Base-by-base conservation (phyloP, 2,888 invertebrate genomes). In the Merodon equestris region DNA sequence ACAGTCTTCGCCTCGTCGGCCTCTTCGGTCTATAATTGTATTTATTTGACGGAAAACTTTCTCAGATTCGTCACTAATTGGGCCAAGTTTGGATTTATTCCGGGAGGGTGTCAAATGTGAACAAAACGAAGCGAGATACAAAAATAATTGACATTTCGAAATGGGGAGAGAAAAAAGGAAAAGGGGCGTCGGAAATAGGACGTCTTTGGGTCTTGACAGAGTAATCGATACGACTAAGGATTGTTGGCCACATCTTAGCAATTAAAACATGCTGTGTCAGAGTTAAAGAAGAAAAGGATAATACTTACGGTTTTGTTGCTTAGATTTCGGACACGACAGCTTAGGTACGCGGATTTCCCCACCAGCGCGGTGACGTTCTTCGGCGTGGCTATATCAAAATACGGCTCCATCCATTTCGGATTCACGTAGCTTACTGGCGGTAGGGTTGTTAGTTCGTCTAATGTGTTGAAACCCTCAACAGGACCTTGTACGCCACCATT, bases 341-440 rank as follows among this genome's bases (percentile, higher is more conserved):
- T 88, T 66, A 89, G 85, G 85, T 88, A 89, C 66, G 89, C 89
- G 34, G 89, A 93, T 89, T 94, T 94, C 85, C 94, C 94, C 82
- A 94, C 94, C 44, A 94, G 91, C 27, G 94, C 94, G 42, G 94
- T 95, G 82, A 95, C 93, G 90, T 95, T 94, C 75, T 93, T 90
- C 50, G 94, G 93, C 58, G 94, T 94, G 83, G 92, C 91, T 68
- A 92, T 91, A 90, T 94, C 94, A 89, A 94, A 94, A 84, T 93
- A 92, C 9, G 94, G 94, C 85, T 93, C 91, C 82, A 88, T 85
- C 89, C 89, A 89, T 83, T 87, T 87, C 51, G 88, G 87, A 83
- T 86, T 87, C 34, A 85, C 85, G 67, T 88, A 88, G 71, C 85
- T 85, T 61, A 82, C 84, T 56, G 86, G 84, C 75, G 87, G 85